A percentile compares a stretch with the other conserved stretches of the same genome.
phyloP scores from a whole-genome alignment of 2,888 invertebrate species.

The Axea sp. region DNA sequence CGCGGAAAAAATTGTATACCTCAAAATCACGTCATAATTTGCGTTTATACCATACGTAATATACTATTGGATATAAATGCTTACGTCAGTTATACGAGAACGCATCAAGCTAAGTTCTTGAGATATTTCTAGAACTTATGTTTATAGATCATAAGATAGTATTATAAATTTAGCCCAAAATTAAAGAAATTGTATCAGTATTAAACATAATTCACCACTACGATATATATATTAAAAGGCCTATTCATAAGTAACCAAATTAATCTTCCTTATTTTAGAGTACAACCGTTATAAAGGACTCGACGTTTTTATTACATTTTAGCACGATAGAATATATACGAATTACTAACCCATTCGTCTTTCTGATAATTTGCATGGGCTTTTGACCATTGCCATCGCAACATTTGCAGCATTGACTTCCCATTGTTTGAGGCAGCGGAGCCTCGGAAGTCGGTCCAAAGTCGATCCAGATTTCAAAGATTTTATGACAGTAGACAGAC shows the following conservation, averaged over 20 bases:
- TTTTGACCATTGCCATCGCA: slow-evolving; percentile 73
- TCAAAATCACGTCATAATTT: slow-evolving; percentile 9
- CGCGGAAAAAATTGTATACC: too few relatives aligned
- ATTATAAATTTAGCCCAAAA: slow-evolving; percentile 49
- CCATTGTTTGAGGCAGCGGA: slow-evolving; percentile 68
- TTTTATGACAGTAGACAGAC: neutral
- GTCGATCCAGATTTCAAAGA: slow-evolving; percentile 15
- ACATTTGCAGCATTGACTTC: slow-evolving; percentile 79
- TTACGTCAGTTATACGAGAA: slow-evolving; percentile 65
- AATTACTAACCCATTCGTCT: slow-evolving; percentile 68
- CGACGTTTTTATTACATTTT: too few relatives aligned
- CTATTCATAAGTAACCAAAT: too few relatives aligned
- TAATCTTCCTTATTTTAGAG: too few relatives aligned
- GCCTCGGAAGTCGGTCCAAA: slow-evolving; percentile 16
- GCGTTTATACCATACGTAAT: slow-evolving; percentile 59
- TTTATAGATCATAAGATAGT: slow-evolving; percentile 57
- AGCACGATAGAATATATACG: too few relatives aligned
- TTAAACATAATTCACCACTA: slow-evolving; percentile 26
- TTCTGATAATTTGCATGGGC: slow-evolving; percentile 63
- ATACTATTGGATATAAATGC: slow-evolving; percentile 29
- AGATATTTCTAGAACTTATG: slow-evolving; percentile 69
- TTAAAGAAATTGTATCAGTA: slow-evolving; percentile 15
- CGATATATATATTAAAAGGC: too few relatives aligned
- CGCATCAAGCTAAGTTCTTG: slow-evolving; percentile 61
- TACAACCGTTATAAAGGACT: too few relatives aligned